phyloP scores from a whole-genome alignment of 2,113 vertebrate genomes.

The Alectura lathami region DNA sequence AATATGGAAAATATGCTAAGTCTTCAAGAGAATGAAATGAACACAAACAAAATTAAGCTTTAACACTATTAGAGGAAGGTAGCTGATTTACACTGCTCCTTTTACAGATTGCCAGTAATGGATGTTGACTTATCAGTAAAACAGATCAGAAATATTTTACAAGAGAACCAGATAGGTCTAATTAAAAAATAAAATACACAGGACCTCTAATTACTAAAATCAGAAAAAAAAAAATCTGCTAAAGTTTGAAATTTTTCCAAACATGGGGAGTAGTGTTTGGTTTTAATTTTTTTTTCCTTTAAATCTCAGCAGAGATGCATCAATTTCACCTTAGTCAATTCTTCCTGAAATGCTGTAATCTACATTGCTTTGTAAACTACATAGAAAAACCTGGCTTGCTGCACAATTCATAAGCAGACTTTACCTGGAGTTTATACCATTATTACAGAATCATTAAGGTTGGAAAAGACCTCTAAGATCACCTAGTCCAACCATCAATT shows the following conservation, averaged over 20 bases:
- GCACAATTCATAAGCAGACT: background rate
- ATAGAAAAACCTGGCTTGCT: background rate
- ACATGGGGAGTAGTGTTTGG: rapidly evolving
- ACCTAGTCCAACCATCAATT: background rate
- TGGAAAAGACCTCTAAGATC: too few species aligned
- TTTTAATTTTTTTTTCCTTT: background rate
- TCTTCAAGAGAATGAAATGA: background rate
- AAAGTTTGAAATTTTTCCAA: background rate
- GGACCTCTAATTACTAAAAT: background rate
- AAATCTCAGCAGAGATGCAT: background rate
- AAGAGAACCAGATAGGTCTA: background rate
- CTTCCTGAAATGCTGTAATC: background rate
- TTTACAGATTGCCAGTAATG: background rate
- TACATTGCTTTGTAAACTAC: background rate
- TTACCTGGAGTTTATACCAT: background rate
- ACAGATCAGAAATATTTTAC: background rate
- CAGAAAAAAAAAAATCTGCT: too few species aligned
- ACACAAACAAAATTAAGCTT: background rate
- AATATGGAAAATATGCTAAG: background rate
- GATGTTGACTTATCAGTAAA: background rate
- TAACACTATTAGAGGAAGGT: background rate
- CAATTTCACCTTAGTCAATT: background rate
- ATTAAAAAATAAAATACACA: background rate
- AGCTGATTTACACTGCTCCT: background rate
- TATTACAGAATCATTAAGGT: too few species aligned